Evolutionary conservation across 2,888 invertebrate species (phyloP), one percentile per base, ranked within the genome.

Genomic region (Proisotoma minuta): DNA sequence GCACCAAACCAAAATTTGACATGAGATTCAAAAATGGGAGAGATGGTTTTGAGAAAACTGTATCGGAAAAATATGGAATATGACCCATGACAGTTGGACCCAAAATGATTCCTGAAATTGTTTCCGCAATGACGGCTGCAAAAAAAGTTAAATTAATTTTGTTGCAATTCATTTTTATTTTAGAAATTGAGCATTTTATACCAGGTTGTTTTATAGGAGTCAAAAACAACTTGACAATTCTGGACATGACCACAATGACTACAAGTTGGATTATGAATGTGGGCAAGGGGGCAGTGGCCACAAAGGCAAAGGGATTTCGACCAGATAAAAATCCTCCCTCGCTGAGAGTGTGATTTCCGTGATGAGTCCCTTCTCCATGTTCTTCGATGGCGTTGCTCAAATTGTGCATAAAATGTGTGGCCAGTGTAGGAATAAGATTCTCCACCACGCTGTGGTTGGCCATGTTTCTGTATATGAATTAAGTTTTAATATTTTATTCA

Each of bases 1-100:
- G 47, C 18, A 69, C 69, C 29, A 69, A 56, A 4, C 69, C 69
- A 53, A 67, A 69, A 49, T 69, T 66, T 3, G 65, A 59, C 69
- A 69, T 67, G 2, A 69, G 50, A 23, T 65, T 63, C 24, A 69
- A 54, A 20, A 69, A 69, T 1, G 69, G 66, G 0, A 69, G 52
- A 2, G 66, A 67, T 1, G 57, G 29, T 26, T 54, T 52, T 1
- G 69, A 65, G 52, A 67, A 69, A 1, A 69, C 47, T 0, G 59
- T 29, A 1, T 48, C 47, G 2, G 61, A 53, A 59, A 58, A 69
- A 4, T 59, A 22, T 2, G 66, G 65, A 24, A 67, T 59, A 39
- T 67, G 66, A n/a, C 43, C 43, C 22, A 65, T 40, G 0, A 34
- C 63, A 0, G 69, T 65, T 0, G 69, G 69, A 3, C 69, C 69